A percentile compares a stretch with the other conserved stretches of the same genome.
Evolutionary conservation across 2,113 vertebrate species (phyloP).

Genomic region (Microcebus tavaratra): DNA sequence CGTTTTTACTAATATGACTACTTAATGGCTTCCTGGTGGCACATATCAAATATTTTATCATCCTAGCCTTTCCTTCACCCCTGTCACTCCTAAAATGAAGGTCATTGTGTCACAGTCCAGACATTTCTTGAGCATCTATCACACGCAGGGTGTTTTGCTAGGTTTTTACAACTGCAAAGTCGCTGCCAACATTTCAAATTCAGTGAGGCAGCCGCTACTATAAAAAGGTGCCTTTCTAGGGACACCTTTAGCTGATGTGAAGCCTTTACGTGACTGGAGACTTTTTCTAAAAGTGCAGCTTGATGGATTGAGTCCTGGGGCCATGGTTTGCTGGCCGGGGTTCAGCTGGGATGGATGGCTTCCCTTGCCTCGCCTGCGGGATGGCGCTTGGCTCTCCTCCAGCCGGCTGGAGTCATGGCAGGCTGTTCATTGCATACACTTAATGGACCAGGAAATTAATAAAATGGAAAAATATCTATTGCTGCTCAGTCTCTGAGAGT

Average conservation of each 20-base stretch:
- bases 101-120: background rate
- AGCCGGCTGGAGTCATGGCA: background rate
- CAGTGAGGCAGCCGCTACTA: background rate
- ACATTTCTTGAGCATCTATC: background rate
- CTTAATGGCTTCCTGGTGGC: background rate
- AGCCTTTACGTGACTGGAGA: background rate
- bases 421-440: slow-evolving; percentile 34
- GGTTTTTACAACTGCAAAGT: background rate
- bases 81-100: background rate
- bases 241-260: background rate
- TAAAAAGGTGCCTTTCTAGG: background rate
- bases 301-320: background rate
- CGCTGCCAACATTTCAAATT: background rate
- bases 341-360: background rate
- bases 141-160: background rate
- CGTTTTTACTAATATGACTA: background rate
- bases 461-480: slow-evolving; percentile 41
- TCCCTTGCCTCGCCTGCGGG: background rate
- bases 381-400: background rate
- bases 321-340: background rate
- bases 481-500: slow-evolving; percentile 32
- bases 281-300: background rate
- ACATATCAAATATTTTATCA: background rate
- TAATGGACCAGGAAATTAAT: slow-evolving; percentile 72
- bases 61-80: background rate